Conservation (phyloP, 1,140 invertebrate species). For the Gryllus bimaculatus region DNA sequence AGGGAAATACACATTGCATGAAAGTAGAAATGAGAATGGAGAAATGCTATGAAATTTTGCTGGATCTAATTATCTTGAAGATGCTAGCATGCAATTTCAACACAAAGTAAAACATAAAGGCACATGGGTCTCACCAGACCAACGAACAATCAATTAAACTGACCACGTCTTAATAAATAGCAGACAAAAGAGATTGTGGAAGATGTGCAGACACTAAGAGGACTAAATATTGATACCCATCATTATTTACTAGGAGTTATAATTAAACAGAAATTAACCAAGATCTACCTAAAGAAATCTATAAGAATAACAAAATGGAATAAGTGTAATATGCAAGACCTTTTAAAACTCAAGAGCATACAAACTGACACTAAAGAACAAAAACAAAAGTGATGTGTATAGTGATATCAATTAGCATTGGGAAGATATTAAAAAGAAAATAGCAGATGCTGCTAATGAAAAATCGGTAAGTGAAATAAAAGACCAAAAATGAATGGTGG, state of each 20-base stretch:
- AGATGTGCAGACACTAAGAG: background rate
- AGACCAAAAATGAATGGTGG: background rate
- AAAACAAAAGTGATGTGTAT: background rate
- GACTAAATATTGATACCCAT: background rate
- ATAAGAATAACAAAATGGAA: background rate
- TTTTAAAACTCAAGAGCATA: background rate
- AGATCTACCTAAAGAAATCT: background rate
- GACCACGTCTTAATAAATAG: slow-evolving; percentile 3
- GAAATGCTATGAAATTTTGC: slow-evolving; percentile 12
- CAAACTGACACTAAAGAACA: background rate
- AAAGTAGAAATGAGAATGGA: slow-evolving; percentile 17
- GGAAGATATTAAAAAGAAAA: background rate
- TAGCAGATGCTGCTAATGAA: background rate
- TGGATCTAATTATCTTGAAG: background rate
- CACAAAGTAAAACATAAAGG: slow-evolving; percentile 9
- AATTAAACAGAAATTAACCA: background rate
- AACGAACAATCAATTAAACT: background rate
- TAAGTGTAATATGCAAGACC: background rate
- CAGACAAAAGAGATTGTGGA: background rate
- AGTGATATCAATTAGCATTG: background rate
- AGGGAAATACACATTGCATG: slow-evolving; percentile 19
- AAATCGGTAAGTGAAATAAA: background rate
- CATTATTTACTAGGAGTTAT: background rate
- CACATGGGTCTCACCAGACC: background rate
- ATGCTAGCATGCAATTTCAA: slow-evolving; percentile 9